phyloP scores from a whole-genome alignment of 1,140 invertebrate genomes.

The Drosophila prosaltans region DNA sequence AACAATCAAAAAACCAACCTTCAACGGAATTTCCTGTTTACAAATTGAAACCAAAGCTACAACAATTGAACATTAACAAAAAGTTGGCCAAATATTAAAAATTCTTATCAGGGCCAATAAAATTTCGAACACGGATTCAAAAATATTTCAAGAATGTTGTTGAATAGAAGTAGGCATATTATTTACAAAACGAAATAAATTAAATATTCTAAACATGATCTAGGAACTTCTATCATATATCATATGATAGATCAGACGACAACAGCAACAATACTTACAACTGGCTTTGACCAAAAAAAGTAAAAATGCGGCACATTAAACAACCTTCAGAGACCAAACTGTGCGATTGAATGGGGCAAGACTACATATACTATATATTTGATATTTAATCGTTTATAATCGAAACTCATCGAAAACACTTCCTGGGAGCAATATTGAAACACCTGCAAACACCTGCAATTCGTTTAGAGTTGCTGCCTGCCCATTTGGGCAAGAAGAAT shows the following conservation, averaged over 20 bases:
- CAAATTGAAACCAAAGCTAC: not conserved
- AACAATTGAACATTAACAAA: not conserved
- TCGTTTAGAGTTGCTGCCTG: not conserved
- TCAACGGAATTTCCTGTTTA: constrained; percentile 1
- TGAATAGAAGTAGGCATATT: not conserved
- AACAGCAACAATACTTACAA: constrained; percentile 24
- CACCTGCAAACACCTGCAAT: constrained; percentile 76
- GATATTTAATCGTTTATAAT: constrained; percentile 52
- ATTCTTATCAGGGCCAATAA: not conserved
- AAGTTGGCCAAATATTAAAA: constrained; percentile 1
- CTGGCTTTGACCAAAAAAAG: constrained; percentile 62
- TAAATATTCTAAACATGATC: constrained; percentile 33
- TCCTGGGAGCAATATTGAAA: constrained; percentile 69
- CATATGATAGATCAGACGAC: constrained; percentile 20
- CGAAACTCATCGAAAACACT: constrained; percentile 61
- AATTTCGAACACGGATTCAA: not conserved
- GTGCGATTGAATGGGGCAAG: not conserved
- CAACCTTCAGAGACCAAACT: constrained; percentile 9
- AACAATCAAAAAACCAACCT: not conserved
- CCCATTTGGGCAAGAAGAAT: constrained; percentile 75
- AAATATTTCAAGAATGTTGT: constrained; percentile 3
- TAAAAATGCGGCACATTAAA: constrained; percentile 70
- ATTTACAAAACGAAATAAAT: not conserved
- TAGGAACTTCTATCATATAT: constrained; percentile 14
- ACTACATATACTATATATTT: not conserved